phyloP scores from a whole-genome alignment of 2,113 vertebrate genomes.

The Erythrolamprus reginae region DNA sequence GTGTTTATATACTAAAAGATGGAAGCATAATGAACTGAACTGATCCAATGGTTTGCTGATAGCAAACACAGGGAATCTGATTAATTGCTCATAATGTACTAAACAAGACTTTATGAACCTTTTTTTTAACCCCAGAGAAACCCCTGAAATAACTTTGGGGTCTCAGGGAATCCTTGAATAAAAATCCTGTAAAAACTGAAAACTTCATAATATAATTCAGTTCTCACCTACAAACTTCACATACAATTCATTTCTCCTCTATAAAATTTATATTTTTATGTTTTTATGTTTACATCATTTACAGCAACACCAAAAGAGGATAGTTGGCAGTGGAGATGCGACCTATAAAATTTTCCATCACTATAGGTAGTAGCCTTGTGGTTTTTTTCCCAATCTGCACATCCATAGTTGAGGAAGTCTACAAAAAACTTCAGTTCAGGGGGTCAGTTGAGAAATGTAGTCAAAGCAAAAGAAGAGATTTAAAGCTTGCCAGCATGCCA shows the following conservation, averaged over 20 bases:
- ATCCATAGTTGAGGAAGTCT: neutral
- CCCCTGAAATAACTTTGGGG: neutral
- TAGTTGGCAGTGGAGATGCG: neutral
- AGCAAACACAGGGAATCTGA: neutral
- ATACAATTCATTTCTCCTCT: too few species aligned
- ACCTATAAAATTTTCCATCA: neutral
- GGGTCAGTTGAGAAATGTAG: neutral
- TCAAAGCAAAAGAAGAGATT: neutral
- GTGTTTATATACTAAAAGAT: neutral
- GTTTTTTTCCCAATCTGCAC: neutral
- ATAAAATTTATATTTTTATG: neutral
- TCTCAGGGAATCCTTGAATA: neutral
- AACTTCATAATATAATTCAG: neutral
- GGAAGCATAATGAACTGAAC: neutral
- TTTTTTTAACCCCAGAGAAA: neutral
- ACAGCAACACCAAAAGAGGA: neutral
- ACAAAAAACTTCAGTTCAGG: neutral
- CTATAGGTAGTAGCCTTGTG: neutral
- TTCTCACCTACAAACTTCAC: neutral
- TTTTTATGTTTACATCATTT: neutral
- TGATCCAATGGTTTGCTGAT: neutral
- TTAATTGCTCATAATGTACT: neutral
- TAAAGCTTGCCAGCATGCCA: too few species aligned
- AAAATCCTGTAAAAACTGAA: neutral
- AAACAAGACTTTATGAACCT: neutral